Conservation (phyloP, 2,113 vertebrate species). For the Morone saxatilis region DNA sequence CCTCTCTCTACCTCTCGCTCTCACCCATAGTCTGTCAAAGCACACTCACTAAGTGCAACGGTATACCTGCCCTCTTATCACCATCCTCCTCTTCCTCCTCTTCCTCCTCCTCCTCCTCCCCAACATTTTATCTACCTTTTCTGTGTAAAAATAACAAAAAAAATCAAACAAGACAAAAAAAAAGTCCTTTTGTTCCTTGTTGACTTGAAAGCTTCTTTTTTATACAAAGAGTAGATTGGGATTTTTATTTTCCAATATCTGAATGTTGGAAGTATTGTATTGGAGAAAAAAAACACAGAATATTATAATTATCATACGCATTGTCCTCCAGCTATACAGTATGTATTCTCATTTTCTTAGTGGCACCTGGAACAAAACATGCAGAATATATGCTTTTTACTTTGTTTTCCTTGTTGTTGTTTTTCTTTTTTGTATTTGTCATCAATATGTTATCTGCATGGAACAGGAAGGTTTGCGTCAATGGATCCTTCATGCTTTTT, state of each 20-base stretch:
- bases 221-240: constrained; percentile 88
- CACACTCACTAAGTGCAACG: constrained; percentile 98
- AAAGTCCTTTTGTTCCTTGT: constrained; percentile 85
- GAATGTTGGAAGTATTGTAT: constrained; percentile 86
- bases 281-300: constrained; percentile 76
- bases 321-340: constrained; percentile 90
- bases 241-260: constrained; percentile 86
- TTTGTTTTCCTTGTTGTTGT: constrained; percentile 84
- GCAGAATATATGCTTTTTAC: constrained; percentile 88
- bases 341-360: constrained; percentile 85
- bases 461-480: constrained; percentile 90
- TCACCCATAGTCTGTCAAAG: constrained; percentile 90
- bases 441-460: constrained; percentile 94
- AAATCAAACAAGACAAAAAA: constrained; percentile 52
- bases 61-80: constrained; percentile 82
- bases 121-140: constrained; percentile 76
- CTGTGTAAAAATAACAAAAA: constrained; percentile 68
- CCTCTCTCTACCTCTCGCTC: constrained; percentile 80
- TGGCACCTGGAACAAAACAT: constrained; percentile 85
- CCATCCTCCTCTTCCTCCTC: constrained; percentile 47
- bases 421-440: constrained; percentile 84
- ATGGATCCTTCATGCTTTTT: constrained; percentile 89
- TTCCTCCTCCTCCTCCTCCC: constrained; percentile 50
- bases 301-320: constrained; percentile 87
- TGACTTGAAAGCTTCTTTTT: constrained; percentile 94